Conservation (phyloP, 23 tunicate genomes). For the Botrylloides violaceus region DNA sequence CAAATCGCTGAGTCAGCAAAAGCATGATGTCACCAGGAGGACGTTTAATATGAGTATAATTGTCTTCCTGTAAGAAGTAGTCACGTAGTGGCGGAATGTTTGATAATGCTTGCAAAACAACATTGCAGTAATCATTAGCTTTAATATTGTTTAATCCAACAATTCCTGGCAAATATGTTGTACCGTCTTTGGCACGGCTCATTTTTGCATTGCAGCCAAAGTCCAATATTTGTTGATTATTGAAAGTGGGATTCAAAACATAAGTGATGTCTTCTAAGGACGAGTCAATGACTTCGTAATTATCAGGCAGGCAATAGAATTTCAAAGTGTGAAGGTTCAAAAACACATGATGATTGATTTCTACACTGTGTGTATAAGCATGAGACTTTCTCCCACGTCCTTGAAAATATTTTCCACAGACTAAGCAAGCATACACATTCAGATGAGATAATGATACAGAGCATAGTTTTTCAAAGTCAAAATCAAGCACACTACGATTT, state of each 20-base stretch:
- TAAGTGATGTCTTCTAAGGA: conserved; percentile 94
- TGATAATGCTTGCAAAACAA: conserved; percentile 81
- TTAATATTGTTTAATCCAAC: conserved; percentile 95
- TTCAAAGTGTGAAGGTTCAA: conserved; percentile 82
- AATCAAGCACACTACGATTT: conserved; percentile 90
- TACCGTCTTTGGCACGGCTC: conserved; percentile 75
- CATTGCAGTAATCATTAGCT: conserved; percentile 96
- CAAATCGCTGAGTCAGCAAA: conserved; percentile 84
- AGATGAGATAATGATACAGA: conserved; percentile 84
- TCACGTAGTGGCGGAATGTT: conserved; percentile 80
- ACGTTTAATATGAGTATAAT: conserved; percentile 75
- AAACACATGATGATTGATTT: conserved; percentile 87
- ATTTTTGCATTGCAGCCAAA: conserved; percentile 42
- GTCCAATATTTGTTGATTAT: conserved; percentile 45
- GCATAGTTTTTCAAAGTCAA: conserved; percentile 96
- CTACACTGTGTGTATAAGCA: conserved; percentile 91
- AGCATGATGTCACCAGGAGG: conserved; percentile 94
- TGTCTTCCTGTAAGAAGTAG: conserved; percentile 74
- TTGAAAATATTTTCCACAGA: conserved; percentile 83
- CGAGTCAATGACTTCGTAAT: conserved; percentile 86
- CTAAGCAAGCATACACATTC: conserved; percentile 93
- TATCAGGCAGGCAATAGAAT: conserved; percentile 95
- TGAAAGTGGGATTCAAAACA: conserved; percentile 84
- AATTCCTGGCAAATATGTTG: conserved; percentile 87
- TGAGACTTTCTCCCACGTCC: conserved; percentile 89